A percentile compares a stretch with the other conserved stretches of the same genome.
phyloP scores from a whole-genome alignment of 2,113 vertebrate species.

The Agapornis roseicollis region DNA sequence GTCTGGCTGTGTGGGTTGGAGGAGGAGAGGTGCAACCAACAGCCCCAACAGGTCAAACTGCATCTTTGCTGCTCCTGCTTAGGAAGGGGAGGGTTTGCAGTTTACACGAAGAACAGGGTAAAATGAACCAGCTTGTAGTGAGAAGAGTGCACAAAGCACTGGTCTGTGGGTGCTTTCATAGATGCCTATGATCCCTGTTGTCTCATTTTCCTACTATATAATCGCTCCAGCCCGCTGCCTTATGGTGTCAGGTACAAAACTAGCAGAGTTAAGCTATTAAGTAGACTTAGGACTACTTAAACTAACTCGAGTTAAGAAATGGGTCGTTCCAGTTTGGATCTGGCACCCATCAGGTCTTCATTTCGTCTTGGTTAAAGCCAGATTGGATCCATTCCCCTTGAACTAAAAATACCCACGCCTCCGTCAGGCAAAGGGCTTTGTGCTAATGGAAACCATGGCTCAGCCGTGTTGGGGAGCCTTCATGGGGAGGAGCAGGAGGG shows the following conservation, averaged over 20 bases:
- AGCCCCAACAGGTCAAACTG: too few relatives aligned
- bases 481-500: neutral
- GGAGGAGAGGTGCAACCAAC: neutral
- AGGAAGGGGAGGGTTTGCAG: neutral
- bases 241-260: neutral
- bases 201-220: neutral
- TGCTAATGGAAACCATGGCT: neutral
- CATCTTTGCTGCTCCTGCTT: neutral
- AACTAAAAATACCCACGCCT: neutral
- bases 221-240: neutral
- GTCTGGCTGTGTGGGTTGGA: neutral
- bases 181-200: neutral
- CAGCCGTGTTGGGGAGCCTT: neutral
- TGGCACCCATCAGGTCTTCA: neutral
- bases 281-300: neutral
- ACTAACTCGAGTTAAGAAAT: neutral
- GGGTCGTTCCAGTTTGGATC: neutral
- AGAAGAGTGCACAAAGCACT: neutral
- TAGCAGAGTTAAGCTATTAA: neutral
- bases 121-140: too few relatives aligned
- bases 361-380: neutral
- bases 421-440: neutral
- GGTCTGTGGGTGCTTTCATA: neutral
- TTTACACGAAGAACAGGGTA: fast-evolving
- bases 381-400: neutral